phyloP scores from a whole-genome alignment of 1,140 invertebrate species.

The Goniozus legneri region DNA sequence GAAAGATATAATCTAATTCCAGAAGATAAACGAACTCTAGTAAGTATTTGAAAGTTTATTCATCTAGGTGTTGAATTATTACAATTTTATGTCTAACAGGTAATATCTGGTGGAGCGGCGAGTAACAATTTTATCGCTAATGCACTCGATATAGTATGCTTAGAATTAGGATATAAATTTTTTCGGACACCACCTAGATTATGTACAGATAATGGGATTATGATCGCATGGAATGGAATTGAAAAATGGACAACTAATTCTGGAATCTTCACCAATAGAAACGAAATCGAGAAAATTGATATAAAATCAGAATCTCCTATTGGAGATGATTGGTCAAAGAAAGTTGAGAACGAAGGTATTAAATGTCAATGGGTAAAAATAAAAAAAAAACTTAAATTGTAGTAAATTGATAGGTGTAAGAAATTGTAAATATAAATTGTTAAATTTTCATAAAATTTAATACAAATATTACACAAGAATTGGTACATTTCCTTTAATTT shows the following conservation, averaged over 20 bases:
- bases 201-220: conserved; percentile 98
- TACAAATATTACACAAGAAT: conserved; percentile 27
- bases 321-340: conserved; percentile 56
- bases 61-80: neutral
- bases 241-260: conserved; percentile 62
- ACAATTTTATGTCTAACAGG: conserved; percentile 49
- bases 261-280: conserved; percentile 51
- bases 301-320: conserved; percentile 54
- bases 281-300: conserved; percentile 52
- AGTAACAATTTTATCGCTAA: conserved; percentile 81
- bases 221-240: conserved; percentile 98
- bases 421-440: no score
- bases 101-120: conserved; percentile 94
- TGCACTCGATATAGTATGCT: conserved; percentile 66
- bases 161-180: conserved; percentile 63
- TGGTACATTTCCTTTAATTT: conserved; percentile 15
- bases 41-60: conserved; percentile 34
- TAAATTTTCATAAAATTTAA: no score
- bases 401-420: neutral
- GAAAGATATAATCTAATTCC: conserved; percentile 61
- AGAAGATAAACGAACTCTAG: conserved; percentile 57
- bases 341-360: conserved; percentile 56
- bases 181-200: conserved; percentile 77
- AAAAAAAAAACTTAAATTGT: conserved; percentile 17
- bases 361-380: conserved; percentile 62